Conservation (phyloP, 2,888 invertebrate genomes). For the Tenodera sinensis region DNA sequence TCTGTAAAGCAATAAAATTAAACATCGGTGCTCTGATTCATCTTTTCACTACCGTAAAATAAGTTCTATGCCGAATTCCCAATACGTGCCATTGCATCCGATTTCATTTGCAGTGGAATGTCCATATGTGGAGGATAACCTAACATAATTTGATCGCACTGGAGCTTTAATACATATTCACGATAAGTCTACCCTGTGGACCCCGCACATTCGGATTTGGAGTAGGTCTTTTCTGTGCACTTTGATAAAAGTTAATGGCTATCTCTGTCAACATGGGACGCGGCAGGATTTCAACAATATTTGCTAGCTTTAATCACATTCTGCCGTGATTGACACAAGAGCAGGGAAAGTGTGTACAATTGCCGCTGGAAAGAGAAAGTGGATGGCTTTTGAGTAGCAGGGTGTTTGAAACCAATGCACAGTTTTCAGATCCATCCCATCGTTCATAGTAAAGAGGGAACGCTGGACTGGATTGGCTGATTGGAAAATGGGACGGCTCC, state of each 20-base stretch:
- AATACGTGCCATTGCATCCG: background rate
- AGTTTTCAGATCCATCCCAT: background rate
- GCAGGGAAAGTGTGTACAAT: background rate
- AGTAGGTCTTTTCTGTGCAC: background rate
- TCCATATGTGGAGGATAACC: background rate
- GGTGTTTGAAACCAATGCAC: background rate
- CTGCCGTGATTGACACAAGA: background rate
- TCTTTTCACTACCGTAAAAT: too few species aligned
- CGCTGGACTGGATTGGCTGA: background rate
- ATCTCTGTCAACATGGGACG: background rate
- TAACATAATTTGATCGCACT: background rate
- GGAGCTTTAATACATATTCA: background rate
- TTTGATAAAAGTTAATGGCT: constrained; percentile 1
- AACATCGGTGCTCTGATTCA: too few species aligned
- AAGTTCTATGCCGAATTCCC: background rate
- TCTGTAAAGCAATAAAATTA: too few species aligned
- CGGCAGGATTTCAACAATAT: background rate
- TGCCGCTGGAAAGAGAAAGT: background rate
- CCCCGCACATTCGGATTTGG: background rate
- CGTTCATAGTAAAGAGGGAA: background rate
- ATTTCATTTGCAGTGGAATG: background rate
- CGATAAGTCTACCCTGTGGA: background rate
- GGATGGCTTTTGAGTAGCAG: background rate
- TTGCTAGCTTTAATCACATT: background rate
- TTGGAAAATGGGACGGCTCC: background rate